These are phyloP conservation scores for Troides oblongomaculatus DNA, from an alignment of 2,888 invertebrate species.

Conservation along the genomic window DNA sequence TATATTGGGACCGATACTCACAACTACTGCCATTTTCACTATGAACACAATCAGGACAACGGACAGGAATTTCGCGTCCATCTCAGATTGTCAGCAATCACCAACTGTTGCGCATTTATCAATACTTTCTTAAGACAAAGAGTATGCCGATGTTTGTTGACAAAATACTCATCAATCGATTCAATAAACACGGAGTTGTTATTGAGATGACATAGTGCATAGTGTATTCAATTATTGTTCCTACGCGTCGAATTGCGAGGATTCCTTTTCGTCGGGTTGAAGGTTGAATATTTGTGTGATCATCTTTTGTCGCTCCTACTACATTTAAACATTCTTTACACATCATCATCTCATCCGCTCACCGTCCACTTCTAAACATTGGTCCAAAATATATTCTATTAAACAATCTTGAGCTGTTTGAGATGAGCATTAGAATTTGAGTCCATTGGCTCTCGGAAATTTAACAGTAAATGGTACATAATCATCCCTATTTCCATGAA, in stretches of 20 bases:
- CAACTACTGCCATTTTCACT: constrained; percentile 34
- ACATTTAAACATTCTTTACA: too few species aligned
- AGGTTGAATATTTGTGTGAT: neutral
- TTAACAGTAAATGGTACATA: too few species aligned
- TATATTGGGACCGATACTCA: constrained; percentile 32
- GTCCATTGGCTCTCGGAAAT: too few species aligned
- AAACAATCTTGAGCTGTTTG: too few species aligned
- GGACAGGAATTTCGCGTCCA: constrained; percentile 45
- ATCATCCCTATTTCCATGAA: too few species aligned
- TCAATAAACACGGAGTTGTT: constrained; percentile 31
- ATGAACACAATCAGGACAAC: constrained; percentile 38
- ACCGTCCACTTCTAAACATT: too few species aligned
- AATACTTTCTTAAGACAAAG: constrained; percentile 25
- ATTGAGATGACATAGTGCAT: constrained; percentile 22
- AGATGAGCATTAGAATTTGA: too few species aligned
- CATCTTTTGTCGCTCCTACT: neutral
- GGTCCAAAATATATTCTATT: too few species aligned
- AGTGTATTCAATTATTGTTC: constrained; percentile 7
- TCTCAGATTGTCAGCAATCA: constrained; percentile 36
- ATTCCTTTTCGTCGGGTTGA: neutral
- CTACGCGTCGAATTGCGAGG: neutral
- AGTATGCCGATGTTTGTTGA: constrained; percentile 21
- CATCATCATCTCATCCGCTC: too few species aligned
- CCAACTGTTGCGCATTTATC: constrained; percentile 34
- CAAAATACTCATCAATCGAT: constrained; percentile 27